A percentile compares a stretch with the other conserved stretches of the same genome.
Conservation (phyloP, 2,797 vertebrate genomes). For the Mus minutoides region DNA sequence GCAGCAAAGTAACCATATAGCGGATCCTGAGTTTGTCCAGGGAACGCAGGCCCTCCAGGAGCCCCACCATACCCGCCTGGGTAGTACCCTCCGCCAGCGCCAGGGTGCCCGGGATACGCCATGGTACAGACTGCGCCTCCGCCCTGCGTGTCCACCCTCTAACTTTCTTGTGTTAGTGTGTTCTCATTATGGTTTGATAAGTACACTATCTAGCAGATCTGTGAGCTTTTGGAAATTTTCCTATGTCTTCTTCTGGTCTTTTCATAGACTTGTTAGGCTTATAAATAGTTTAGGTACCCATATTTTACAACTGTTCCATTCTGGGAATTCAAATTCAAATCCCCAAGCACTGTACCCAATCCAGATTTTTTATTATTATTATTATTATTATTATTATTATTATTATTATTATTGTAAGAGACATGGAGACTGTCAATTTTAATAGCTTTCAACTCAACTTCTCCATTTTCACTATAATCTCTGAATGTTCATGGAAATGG, state of each 20-base stretch:
- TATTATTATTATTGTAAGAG: not conserved
- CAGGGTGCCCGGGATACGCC: conserved; percentile 84
- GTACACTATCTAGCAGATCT: not conserved
- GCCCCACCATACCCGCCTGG: conserved; percentile 88
- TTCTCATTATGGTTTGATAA: not conserved
- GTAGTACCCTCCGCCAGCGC: conserved; percentile 83
- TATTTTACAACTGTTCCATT: not conserved
- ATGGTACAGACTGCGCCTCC: conserved; percentile 69
- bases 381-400: not conserved
- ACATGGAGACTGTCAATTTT: not conserved
- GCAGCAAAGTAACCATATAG: conserved; percentile 93
- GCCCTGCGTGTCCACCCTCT: not conserved
- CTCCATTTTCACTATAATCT: not conserved
- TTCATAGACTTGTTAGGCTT: not conserved
- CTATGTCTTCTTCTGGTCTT: not conserved
- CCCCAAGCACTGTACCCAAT: not conserved
- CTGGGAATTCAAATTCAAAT: not conserved
- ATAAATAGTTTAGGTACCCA: too few species aligned
- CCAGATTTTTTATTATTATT: not conserved
- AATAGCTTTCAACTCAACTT: not conserved
- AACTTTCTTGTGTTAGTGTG: not conserved
- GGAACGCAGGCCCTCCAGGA: conserved; percentile 89
- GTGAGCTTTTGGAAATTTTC: not conserved
- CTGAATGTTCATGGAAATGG: not conserved
- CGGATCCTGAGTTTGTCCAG: conserved; percentile 93